Conservation (phyloP, 2,113 vertebrate species). For the Pagrus major region DNA sequence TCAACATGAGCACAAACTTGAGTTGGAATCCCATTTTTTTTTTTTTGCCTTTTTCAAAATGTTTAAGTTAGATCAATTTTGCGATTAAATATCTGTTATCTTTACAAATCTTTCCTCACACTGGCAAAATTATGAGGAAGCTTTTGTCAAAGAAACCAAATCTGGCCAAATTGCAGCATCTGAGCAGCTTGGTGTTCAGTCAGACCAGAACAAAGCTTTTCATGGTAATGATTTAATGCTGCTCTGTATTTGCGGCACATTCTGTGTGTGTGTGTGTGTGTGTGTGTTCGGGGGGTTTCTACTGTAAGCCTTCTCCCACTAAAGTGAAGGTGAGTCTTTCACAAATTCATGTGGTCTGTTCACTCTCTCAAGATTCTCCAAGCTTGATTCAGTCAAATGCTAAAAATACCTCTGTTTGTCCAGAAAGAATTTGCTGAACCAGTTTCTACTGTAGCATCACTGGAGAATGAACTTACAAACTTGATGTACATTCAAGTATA, state of each 20-base stretch:
- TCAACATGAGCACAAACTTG: background rate
- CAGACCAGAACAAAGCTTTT: constrained; percentile 22
- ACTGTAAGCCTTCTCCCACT: background rate
- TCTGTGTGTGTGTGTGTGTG: background rate
- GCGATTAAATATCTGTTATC: constrained; percentile 8
- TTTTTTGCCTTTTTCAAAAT: constrained; percentile 6
- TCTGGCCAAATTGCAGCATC: constrained; percentile 2
- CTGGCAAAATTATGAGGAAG: constrained; percentile 23
- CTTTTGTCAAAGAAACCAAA: constrained; percentile 28
- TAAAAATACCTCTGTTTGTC: constrained; percentile 31
- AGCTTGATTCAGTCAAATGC: constrained; percentile 2
- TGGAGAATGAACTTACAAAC: background rate
- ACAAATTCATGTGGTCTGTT: constrained; percentile 30
- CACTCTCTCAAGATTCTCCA: background rate
- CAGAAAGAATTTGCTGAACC: background rate
- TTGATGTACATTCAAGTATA: background rate
- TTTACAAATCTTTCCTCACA: constrained; percentile 21
- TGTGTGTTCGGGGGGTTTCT: background rate
- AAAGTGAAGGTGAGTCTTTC: constrained; percentile 54
- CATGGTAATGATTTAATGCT: constrained; percentile 22
- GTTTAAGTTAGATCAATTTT: background rate
- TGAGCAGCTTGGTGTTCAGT: constrained; percentile 34
- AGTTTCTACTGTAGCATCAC: background rate
- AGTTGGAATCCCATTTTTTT: background rate
- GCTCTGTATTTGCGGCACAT: constrained; percentile 29